Evolutionary conservation across 2,113 vertebrate species (phyloP).

Genomic region (Pseudolaguvia tuberculata): DNA sequence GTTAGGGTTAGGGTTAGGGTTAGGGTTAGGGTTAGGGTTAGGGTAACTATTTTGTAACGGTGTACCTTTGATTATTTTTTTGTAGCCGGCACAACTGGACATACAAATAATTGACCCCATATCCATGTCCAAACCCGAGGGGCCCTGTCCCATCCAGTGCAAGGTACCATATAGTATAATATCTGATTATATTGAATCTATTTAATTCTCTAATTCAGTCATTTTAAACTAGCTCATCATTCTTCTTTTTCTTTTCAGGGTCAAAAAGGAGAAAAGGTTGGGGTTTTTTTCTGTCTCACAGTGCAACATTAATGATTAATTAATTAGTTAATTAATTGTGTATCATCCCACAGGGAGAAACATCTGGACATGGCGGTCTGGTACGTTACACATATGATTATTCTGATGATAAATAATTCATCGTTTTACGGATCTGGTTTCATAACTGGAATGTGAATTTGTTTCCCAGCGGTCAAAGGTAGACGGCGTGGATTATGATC

Average conservation of each 20-base stretch:
- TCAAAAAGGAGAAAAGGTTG: conserved; percentile 77
- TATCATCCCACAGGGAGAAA: conserved; percentile 51
- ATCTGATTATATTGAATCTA: neutral
- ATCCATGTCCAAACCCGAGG: conserved; percentile 60
- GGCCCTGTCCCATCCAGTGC: conserved; percentile 66
- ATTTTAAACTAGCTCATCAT: neutral
- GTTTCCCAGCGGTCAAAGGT: conserved; percentile 59
- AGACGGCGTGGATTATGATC: conserved; percentile 60
- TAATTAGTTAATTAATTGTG: neutral
- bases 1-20: no score
- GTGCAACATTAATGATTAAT: neutral
- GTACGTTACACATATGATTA: conserved; percentile 53
- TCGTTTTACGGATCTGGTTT: neutral
- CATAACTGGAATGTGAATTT: conserved; percentile 28
- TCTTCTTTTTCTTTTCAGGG: conserved; percentile 58
- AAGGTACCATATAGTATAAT: conserved; percentile 61
- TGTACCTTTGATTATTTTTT: neutral
- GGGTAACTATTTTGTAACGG: neutral
- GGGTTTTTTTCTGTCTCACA: neutral
- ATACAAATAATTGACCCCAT: conserved; percentile 62
- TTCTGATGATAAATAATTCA: conserved; percentile 4
- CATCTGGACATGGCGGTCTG: conserved; percentile 64
- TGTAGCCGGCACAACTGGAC: conserved; percentile 64
- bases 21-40: no score
- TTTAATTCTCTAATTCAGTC: neutral